Evolutionary conservation across 2,113 vertebrate species (phyloP).

Genomic region (Vulpes lagopus): DNA sequence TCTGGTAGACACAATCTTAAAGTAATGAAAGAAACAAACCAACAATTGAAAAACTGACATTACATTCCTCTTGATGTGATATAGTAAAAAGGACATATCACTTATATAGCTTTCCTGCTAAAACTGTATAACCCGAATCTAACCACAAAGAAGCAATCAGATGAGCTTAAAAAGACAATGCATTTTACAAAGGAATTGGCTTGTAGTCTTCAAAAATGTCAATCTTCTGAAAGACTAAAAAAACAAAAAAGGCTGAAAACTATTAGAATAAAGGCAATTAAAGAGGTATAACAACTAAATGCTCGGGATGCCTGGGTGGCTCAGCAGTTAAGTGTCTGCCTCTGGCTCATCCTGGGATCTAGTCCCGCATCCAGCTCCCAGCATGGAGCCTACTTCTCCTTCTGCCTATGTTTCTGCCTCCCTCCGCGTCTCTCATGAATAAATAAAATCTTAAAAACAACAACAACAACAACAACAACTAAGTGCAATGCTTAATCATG

Average conservation of each 20-base stretch:
- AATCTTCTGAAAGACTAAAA: not conserved
- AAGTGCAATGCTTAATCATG: not conserved
- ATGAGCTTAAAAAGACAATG: not conserved
- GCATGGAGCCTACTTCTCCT: no score
- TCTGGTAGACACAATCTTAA: not conserved
- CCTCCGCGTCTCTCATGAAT: no score
- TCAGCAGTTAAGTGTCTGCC: no score
- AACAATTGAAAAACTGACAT: not conserved
- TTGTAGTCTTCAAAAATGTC: not conserved
- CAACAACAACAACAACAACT: not conserved
- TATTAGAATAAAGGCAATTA: not conserved
- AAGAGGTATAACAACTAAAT: constrained; percentile 1
- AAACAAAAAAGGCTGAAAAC: not conserved
- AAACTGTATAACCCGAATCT: not conserved
- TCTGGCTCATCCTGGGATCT: no score
- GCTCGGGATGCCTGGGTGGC: no score
- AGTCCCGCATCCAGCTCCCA: no score
- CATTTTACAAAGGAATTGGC: not conserved
- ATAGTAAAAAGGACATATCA: not conserved
- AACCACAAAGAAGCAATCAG: not conserved
- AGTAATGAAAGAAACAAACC: not conserved
- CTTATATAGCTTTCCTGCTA: not conserved
- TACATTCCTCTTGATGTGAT: not conserved
- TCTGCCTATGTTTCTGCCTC: no score
- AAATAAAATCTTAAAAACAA: no score